phyloP scores from a whole-genome alignment of 2,113 vertebrate species.

The Rousettus leschenaultii region DNA sequence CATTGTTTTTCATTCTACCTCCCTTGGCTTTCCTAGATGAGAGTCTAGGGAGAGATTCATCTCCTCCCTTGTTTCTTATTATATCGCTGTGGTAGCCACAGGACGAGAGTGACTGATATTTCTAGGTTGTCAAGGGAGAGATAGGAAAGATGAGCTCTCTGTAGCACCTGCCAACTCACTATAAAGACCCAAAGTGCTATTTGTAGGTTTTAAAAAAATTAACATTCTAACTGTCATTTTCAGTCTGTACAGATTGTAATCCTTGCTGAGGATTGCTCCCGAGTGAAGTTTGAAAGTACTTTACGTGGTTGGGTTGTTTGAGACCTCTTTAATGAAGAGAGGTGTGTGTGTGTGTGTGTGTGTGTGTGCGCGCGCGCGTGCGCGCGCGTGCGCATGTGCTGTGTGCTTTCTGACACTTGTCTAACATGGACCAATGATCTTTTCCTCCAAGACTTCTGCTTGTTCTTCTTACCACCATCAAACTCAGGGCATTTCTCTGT shows the following conservation, averaged over 20 bases:
- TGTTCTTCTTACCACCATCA: not conserved
- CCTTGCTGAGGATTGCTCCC: constrained; percentile 32
- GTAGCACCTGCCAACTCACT: constrained; percentile 21
- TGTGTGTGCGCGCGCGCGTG: not conserved
- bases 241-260: constrained; percentile 37
- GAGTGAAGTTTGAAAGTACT: constrained; percentile 2
- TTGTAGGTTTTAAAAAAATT: constrained; percentile 15
- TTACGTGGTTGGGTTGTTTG: not conserved
- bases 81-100: constrained; percentile 41
- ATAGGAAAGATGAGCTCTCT: constrained; percentile 34
- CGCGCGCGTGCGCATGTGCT: not conserved
- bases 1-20: constrained; percentile 49
- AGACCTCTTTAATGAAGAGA: not conserved
- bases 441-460: not conserved
- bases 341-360: not conserved
- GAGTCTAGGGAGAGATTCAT: constrained; percentile 66
- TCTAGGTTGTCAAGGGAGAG: constrained; percentile 51
- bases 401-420: not conserved
- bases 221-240: constrained; percentile 61
- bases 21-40: constrained; percentile 46
- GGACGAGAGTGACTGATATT: constrained; percentile 39
- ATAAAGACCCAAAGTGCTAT: constrained; percentile 40
- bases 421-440: not conserved
- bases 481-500: not conserved
- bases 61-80: constrained; percentile 61